These are phyloP conservation scores for Drosophila putrida DNA, from an alignment of 2,888 invertebrate species.

Conservation along the genomic window DNA sequence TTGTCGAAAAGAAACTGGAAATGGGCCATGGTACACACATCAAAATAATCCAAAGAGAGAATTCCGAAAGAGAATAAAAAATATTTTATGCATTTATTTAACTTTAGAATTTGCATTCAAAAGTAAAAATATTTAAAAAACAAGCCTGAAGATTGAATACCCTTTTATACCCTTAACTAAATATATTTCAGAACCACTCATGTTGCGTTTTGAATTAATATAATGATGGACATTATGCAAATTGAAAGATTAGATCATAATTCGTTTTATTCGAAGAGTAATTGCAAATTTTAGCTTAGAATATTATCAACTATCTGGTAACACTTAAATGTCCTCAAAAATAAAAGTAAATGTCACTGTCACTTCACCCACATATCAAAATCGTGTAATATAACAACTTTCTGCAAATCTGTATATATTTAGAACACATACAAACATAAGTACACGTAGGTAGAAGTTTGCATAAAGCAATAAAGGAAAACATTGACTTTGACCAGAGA, in stretches of 20 bases:
- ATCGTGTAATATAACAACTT: conserved; percentile 24
- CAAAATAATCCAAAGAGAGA: conserved; percentile 13
- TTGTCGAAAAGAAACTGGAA: conserved; percentile 37
- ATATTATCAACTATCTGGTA: background rate
- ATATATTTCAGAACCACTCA: background rate
- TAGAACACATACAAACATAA: background rate
- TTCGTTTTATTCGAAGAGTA: background rate
- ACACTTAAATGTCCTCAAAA: conserved; percentile 2
- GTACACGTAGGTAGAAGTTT: conserved; percentile 24
- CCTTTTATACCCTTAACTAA: background rate
- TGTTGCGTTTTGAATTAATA: background rate
- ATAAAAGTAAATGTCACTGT: background rate
- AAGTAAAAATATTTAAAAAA: conserved; percentile 20
- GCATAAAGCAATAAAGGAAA: conserved; percentile 45
- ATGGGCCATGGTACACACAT: conserved; percentile 49
- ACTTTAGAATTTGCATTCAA: conserved; percentile 39
- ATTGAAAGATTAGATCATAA: too few relatives aligned
- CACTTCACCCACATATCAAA: conserved; percentile 9
- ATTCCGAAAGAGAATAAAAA: conserved; percentile 27
- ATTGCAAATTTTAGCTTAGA: background rate
- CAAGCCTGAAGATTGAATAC: background rate
- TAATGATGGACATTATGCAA: too few relatives aligned
- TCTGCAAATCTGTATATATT: background rate
- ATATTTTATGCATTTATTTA: conserved; percentile 35
- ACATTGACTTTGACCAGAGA: conserved; percentile 27